phyloP scores from a whole-genome alignment of 1,140 invertebrate species.

The Drosophila ambigua region DNA sequence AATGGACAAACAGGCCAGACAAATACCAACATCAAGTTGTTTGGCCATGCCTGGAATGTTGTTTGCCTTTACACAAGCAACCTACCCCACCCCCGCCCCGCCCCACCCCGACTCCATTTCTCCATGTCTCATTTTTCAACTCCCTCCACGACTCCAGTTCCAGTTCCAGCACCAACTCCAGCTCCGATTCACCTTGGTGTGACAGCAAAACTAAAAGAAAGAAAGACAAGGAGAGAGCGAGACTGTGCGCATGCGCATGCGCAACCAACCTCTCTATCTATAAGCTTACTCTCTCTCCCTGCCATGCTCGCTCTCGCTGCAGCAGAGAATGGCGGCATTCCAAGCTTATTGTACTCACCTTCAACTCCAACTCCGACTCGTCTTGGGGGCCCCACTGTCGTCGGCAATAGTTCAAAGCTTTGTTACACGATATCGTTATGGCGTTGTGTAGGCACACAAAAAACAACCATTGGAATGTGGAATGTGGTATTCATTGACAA shows the following conservation, averaged over 20 bases:
- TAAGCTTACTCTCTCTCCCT: constrained; percentile 19
- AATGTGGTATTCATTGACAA: constrained; percentile 84
- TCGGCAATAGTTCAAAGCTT: constrained; percentile 80
- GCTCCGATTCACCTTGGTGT: constrained; percentile 40
- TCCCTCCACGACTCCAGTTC: background rate
- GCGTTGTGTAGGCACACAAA: constrained; percentile 42
- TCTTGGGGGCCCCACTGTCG: constrained; percentile 33
- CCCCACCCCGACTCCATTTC: constrained; percentile 16
- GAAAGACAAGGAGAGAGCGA: constrained; percentile 4
- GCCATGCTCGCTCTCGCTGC: background rate
- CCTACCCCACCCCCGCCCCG: constrained; percentile 17
- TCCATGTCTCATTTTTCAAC: background rate
- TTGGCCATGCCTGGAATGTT: constrained; percentile 71
- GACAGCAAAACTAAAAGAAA: constrained; percentile 41
- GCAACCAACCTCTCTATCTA: constrained; percentile 10
- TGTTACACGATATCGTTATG: constrained; percentile 63
- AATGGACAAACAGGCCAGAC: constrained; percentile 74
- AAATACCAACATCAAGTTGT: constrained; percentile 69
- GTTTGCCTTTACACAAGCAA: constrained; percentile 22
- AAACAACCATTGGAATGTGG: constrained; percentile 70
- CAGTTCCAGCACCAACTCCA: constrained; percentile 2
- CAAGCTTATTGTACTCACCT: constrained; percentile 31
- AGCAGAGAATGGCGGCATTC: background rate
- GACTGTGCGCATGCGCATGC: constrained; percentile 10
- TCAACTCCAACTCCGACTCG: constrained; percentile 13